A percentile compares a stretch with the other conserved stretches of the same genome.
phyloP scores from a whole-genome alignment of 1,140 invertebrate genomes.

The Nilaparvata lugens region DNA sequence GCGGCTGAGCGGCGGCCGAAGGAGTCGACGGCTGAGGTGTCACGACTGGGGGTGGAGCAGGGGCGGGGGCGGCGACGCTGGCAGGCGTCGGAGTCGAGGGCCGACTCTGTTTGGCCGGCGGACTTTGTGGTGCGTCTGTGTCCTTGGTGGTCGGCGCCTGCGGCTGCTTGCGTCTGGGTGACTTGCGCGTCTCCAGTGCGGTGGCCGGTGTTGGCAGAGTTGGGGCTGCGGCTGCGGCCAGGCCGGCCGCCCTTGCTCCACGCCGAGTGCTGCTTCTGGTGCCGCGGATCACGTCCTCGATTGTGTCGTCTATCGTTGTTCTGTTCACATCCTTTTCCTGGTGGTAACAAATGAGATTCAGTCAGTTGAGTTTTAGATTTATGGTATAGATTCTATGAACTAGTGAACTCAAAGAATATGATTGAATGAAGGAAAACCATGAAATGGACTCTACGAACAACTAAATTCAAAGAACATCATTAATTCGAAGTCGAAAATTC shows the following conservation, averaged over 20 bases:
- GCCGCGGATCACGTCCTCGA: slow-evolving; percentile 58
- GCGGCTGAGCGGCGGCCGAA: not conserved
- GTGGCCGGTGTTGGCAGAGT: slow-evolving; percentile 11
- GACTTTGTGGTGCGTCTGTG: slow-evolving; percentile 26
- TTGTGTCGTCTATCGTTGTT: slow-evolving; percentile 71
- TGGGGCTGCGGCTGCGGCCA: slow-evolving; percentile 12
- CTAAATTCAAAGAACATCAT: too few relatives aligned
- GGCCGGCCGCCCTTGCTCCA: slow-evolving; percentile 26
- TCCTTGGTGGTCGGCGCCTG: not conserved
- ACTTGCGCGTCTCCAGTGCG: slow-evolving; percentile 19
- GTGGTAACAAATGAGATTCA: slow-evolving; percentile 4
- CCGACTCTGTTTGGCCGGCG: slow-evolving; percentile 32
- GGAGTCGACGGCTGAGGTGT: not conserved
- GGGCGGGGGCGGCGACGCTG: not conserved
- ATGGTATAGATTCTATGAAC: too few relatives aligned
- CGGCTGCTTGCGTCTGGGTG: slow-evolving; percentile 21
- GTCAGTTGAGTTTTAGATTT: not conserved
- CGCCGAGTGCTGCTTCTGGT: slow-evolving; percentile 29
- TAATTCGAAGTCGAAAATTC: too few relatives aligned
- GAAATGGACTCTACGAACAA: too few relatives aligned
- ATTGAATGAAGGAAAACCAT: too few relatives aligned
- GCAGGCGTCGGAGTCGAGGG: slow-evolving; percentile 29
- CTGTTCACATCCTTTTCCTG: slow-evolving; percentile 62
- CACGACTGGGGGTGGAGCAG: slow-evolving; percentile 3
- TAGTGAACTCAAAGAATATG: too few relatives aligned